A percentile compares a stretch with the other conserved stretches of the same genome.
Conservation (phyloP, 2,888 invertebrate genomes). For the Pediacus dermestoides region DNA sequence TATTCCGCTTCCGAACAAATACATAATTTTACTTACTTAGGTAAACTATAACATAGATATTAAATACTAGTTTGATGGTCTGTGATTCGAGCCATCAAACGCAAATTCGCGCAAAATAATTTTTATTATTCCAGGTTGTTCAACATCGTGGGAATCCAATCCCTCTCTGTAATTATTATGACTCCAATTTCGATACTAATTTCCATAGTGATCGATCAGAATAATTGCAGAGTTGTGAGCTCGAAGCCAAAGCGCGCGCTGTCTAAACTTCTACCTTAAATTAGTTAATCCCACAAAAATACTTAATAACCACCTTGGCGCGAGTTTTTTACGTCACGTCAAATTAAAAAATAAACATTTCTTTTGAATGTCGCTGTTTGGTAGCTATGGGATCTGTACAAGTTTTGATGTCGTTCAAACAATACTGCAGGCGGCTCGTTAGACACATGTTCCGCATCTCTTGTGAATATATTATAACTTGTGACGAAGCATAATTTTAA, state of each 20-base stretch:
- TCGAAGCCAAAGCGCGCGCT: constrained; percentile 9
- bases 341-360: constrained; percentile 36
- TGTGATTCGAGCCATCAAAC: too few species aligned
- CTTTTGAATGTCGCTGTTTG: constrained; percentile 20
- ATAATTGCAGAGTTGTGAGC: constrained; percentile 20
- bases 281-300: constrained; percentile 21
- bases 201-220: constrained; percentile 36
- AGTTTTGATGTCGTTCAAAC: constrained; percentile 29
- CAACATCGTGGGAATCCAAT: constrained; percentile 30
- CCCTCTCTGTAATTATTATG: constrained; percentile 37
- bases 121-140: too few species aligned
- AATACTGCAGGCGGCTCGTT: constrained; percentile 38
- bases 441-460: constrained; percentile 37
- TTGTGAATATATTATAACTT: constrained; percentile 41
- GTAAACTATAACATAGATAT: too few species aligned
- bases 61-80: too few species aligned
- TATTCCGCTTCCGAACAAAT: constrained; percentile 19
- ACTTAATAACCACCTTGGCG: constrained; percentile 28
- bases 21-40: too few species aligned
- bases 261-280: constrained; percentile 18
- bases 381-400: constrained; percentile 3
- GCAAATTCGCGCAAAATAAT: too few species aligned
- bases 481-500: constrained; percentile 44
- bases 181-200: constrained; percentile 36
- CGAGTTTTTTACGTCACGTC: constrained; percentile 27